A percentile compares a stretch with the other conserved stretches of the same genome.
Evolutionary conservation across 2,113 vertebrate species (phyloP).

Genomic region (Garra rufa): DNA sequence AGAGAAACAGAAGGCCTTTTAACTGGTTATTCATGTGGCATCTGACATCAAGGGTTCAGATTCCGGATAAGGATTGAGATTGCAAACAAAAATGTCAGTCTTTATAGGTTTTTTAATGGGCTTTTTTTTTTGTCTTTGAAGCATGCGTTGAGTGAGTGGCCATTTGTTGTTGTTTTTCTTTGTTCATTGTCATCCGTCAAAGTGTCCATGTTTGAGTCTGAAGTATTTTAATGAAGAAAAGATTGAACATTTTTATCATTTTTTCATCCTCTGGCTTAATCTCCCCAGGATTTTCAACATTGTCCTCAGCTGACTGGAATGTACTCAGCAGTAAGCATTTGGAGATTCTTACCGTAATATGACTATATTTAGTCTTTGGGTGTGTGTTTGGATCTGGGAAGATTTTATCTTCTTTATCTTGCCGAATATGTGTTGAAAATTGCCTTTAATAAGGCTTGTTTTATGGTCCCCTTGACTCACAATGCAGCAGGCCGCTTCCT

Average conservation of each 20-base stretch:
- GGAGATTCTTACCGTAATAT: not conserved
- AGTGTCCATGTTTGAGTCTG: slow-evolving; percentile 1
- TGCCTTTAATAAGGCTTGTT: slow-evolving; percentile 42
- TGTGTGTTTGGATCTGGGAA: slow-evolving; percentile 5
- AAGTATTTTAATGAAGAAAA: slow-evolving; percentile 12
- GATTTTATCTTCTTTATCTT: slow-evolving; percentile 30
- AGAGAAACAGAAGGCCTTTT: not conserved
- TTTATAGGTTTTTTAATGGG: not conserved
- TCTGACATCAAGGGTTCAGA: not conserved
- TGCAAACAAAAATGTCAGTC: not conserved
- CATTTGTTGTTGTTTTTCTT: slow-evolving; percentile 15
- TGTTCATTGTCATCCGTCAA: not conserved
- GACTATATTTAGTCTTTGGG: slow-evolving; percentile 43
- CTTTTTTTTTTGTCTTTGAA: slow-evolving; percentile 15
- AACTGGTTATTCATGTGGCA: not conserved
- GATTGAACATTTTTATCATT: not conserved
- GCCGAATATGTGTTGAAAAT: slow-evolving; percentile 30
- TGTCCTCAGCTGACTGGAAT: slow-evolving; percentile 37
- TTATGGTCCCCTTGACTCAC: slow-evolving; percentile 42
- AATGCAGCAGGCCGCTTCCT: slow-evolving; percentile 25
- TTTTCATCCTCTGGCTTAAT: not conserved
- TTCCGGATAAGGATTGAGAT: not conserved
- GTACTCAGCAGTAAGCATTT: slow-evolving; percentile 2
- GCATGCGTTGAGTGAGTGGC: not conserved
- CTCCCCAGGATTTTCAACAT: slow-evolving; percentile 24